phyloP scores from a whole-genome alignment of 2,113 vertebrate genomes.

The Callipepla squamata region DNA sequence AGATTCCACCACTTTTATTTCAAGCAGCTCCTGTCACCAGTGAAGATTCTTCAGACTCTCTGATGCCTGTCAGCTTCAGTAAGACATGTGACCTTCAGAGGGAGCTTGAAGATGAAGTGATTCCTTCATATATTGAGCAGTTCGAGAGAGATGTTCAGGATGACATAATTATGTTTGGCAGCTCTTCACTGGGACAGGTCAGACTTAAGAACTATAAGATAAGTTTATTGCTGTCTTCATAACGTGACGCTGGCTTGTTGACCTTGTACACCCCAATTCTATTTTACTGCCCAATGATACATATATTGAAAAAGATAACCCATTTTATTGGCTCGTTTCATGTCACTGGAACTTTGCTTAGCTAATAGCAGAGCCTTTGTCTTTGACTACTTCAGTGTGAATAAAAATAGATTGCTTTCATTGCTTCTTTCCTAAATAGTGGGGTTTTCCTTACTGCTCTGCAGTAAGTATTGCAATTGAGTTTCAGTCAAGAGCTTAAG shows the following conservation, averaged over 20 bases:
- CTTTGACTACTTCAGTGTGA: constrained; percentile 39
- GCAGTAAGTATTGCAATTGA: constrained; percentile 45
- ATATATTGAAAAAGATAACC: background rate
- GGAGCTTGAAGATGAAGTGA: constrained; percentile 77
- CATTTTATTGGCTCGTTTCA: background rate
- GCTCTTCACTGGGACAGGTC: constrained; percentile 89
- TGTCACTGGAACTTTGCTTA: constrained; percentile 27
- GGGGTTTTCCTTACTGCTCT: background rate
- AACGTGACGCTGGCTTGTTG: constrained; percentile 75
- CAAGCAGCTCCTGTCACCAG: background rate
- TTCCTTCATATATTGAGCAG: constrained; percentile 80
- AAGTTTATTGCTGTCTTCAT: constrained; percentile 80
- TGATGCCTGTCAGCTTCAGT: background rate
- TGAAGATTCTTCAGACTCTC: background rate
- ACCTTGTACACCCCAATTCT: constrained; percentile 74
- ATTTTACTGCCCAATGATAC: background rate
- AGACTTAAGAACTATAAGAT: constrained; percentile 82
- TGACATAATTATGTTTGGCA: constrained; percentile 88
- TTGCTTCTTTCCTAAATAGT: constrained; percentile 12
- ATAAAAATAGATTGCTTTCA: constrained; percentile 46
- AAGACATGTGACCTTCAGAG: constrained; percentile 55
- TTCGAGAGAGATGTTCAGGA: constrained; percentile 83
- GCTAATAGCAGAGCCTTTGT: constrained; percentile 31
- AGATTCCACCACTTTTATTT: constrained; percentile 17
- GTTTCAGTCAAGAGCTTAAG: constrained; percentile 51